Base-by-base conservation (phyloP, 2,888 invertebrate genomes). In the Acrobasis consociella region DNA sequence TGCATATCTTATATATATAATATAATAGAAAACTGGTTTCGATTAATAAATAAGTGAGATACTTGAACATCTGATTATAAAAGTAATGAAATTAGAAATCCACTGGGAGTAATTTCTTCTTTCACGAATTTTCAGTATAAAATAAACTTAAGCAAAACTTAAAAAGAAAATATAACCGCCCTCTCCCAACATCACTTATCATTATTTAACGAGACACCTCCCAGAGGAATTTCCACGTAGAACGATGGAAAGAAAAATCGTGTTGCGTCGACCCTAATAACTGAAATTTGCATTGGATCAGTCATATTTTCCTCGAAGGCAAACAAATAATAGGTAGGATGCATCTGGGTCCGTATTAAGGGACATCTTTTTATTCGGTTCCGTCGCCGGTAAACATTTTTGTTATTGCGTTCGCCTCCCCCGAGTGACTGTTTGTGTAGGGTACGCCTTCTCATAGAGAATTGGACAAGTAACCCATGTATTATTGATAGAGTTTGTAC, bases 281-380 rank as follows among this genome's bases (percentile, higher is more conserved):
- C 66, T 74, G 69, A 74, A 81, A 90, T 91, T 91, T 91, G 90
- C 89, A 91, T 87, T 81, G 81, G 53, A 61, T 46, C 53, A 80
- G 87, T 83, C 84, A 86, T 89, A 88, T 85, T 81, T 81, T 71
- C 72, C 77, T 75, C 70, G 71, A 69, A 78, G 76, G 81, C 82
- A 83, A 86, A 86, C 86, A 87, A 91, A 91, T 91, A 89, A 91
- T 91, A 89, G 90, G 81, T 80, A 72, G 82, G 84, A 81, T 88
- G 88, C 89, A 90, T 86, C 87, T 90, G 89, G 81, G 85, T 66
- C 79, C 80, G 83, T 80, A 88, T 91, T 91, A 89, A 88, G 90
- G 91, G 91, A 90, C 90, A 90, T 89, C 83, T 89, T 90, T 91
- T 84, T 87, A 89, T 90, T 89, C 85, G 83, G 78, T 82, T 83